These are phyloP conservation scores for Drosophila dunni DNA, from an alignment of 1,140 invertebrate genomes.

Conservation along the genomic window DNA sequence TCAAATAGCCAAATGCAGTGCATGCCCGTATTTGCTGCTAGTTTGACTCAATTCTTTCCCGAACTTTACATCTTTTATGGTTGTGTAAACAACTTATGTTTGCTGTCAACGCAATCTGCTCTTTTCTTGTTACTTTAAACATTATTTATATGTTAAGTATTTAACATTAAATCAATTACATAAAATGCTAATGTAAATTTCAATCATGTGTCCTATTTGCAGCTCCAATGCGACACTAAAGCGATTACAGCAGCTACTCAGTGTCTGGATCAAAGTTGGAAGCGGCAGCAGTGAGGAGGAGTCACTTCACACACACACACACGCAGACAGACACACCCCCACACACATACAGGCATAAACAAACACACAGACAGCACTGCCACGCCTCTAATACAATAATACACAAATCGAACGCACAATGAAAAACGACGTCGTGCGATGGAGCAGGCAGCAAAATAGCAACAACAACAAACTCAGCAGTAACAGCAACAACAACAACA, in stretches of 20 bases:
- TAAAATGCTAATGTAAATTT: slow-evolving; percentile 36
- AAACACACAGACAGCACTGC: slow-evolving; percentile 16
- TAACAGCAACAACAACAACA: slow-evolving; percentile 27
- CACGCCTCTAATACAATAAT: slow-evolving; percentile 32
- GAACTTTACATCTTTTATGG: too few species aligned
- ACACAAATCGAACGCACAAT: slow-evolving; percentile 81
- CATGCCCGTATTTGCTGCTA: background rate
- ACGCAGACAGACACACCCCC: background rate
- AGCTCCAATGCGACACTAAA: slow-evolving; percentile 39
- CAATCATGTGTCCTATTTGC: slow-evolving; percentile 32
- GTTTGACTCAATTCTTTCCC: too few species aligned
- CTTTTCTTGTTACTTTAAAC: background rate
- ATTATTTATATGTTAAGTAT: background rate
- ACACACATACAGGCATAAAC: background rate
- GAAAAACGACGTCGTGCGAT: slow-evolving; percentile 84
- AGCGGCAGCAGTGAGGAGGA: slow-evolving; percentile 9
- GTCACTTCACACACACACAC: slow-evolving; percentile 4
- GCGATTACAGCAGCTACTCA: slow-evolving; percentile 38
- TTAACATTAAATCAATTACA: slow-evolving; percentile 6
- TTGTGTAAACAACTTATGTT: too few species aligned
- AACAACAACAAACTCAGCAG: slow-evolving; percentile 36
- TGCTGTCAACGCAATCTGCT: background rate
- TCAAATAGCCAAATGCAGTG: background rate
- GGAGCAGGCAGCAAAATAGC: slow-evolving; percentile 69
- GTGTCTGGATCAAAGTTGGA: slow-evolving; percentile 14